Evolutionary conservation across 2,797 vertebrate species (phyloP).

Genomic region (Oceanodroma leucorhoa): DNA sequence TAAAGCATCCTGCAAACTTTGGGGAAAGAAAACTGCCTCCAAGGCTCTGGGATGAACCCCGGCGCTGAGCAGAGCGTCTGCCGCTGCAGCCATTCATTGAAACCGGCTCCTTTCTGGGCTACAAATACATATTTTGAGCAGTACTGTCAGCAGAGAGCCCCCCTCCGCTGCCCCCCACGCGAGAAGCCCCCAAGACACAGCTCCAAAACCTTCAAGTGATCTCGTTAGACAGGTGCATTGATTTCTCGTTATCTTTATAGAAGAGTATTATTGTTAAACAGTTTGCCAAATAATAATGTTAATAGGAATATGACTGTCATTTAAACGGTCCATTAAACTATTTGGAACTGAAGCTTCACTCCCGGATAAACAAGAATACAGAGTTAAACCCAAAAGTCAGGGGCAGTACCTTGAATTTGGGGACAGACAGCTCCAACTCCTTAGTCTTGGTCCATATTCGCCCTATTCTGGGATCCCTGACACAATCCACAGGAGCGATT

Average conservation of each 20-base stretch:
- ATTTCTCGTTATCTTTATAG: neutral
- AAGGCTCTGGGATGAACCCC: neutral
- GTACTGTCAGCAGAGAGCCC: neutral
- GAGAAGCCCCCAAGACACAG: neutral
- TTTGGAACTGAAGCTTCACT: neutral
- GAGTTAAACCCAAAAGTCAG: neutral
- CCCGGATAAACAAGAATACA: neutral
- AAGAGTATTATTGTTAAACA: neutral
- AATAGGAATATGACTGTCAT: constrained; percentile 1
- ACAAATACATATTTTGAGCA: neutral
- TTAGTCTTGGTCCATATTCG: constrained; percentile 98
- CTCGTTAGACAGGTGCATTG: neutral
- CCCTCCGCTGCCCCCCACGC: fast-evolving
- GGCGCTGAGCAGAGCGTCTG: neutral
- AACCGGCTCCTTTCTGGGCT: neutral
- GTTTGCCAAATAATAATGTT: constrained; percentile 19
- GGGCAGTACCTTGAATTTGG: constrained; percentile 92
- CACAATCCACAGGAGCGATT: constrained; percentile 91
- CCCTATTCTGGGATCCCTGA: constrained; percentile 95
- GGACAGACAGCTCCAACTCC: constrained; percentile 94
- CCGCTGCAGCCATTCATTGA: neutral
- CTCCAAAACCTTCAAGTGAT: neutral
- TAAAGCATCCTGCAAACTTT: constrained; percentile 60
- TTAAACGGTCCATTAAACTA: constrained; percentile 38
- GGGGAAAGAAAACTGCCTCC: constrained; percentile 44